phyloP scores from a whole-genome alignment of 2,888 invertebrate genomes.

The Tortrix viridana region DNA sequence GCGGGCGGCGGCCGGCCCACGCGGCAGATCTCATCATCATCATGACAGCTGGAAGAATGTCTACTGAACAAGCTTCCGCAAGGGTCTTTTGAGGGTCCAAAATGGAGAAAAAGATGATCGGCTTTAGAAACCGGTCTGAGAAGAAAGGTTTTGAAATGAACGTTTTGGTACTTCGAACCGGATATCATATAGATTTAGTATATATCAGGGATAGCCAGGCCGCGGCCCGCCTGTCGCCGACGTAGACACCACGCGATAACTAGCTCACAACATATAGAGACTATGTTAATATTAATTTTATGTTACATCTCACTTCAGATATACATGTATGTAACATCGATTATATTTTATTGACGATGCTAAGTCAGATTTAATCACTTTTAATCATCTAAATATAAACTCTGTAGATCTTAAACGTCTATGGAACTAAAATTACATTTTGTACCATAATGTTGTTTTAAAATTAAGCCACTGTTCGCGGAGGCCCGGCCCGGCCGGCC shows the following conservation, averaged over 20 bases:
- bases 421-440: slow-evolving; percentile 81
- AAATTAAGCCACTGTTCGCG: slow-evolving; percentile 71
- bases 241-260: slow-evolving; percentile 60
- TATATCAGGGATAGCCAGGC: no score
- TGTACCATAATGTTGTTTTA: slow-evolving; percentile 78
- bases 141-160: not conserved
- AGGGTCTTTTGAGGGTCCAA: not conserved
- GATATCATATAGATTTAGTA: not conserved
- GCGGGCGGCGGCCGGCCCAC: slow-evolving; percentile 36
- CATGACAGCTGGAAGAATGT: not conserved
- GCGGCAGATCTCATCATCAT: not conserved
- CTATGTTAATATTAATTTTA: slow-evolving; percentile 61
- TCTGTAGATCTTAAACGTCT: slow-evolving; percentile 78
- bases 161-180: not conserved
- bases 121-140: slow-evolving; percentile 10
- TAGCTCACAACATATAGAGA: slow-evolving; percentile 58
- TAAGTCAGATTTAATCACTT: slow-evolving; percentile 34
- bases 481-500: not conserved
- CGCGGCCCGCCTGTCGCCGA: slow-evolving; percentile 52
- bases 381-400: slow-evolving; percentile 69
- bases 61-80: not conserved
- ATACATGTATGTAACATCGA: slow-evolving; percentile 51
- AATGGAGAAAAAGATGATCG: not conserved
- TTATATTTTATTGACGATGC: slow-evolving; percentile 53
- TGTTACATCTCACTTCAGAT: slow-evolving; percentile 52